Evolutionary conservation across 1,140 invertebrate species (phyloP).

Genomic region (Dinoponera quadriceps): DNA sequence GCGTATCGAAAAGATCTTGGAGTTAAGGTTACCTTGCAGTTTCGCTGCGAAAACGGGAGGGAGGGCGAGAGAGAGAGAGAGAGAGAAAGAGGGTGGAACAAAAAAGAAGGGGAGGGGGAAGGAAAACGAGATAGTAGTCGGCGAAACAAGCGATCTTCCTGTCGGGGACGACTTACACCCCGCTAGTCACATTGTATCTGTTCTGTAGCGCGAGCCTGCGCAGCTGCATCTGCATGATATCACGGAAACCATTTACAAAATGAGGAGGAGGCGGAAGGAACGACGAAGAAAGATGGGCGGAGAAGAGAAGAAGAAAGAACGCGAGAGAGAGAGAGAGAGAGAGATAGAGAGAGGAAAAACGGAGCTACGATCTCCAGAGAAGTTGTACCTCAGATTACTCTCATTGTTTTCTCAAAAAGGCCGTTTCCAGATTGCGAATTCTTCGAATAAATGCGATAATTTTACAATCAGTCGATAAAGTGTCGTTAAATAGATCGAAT

Average conservation of each 20-base stretch:
- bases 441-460: not conserved
- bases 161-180: constrained; percentile 71
- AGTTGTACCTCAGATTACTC: constrained; percentile 17
- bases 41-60: not conserved
- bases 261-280: constrained; percentile 62
- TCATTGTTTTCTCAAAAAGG: constrained; percentile 1
- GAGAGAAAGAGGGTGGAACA: constrained; percentile 12
- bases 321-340: not conserved
- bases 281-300: not conserved
- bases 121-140: constrained; percentile 45
- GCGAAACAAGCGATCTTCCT: constrained; percentile 67
- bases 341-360: not conserved
- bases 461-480: not conserved
- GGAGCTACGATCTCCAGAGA: constrained; percentile 7
- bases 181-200: constrained; percentile 74
- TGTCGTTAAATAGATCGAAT: not conserved
- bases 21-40: constrained; percentile 28
- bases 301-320: constrained; percentile 36
- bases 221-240: constrained; percentile 60
- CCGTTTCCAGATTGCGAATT: not conserved
- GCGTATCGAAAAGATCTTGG: constrained; percentile 33
- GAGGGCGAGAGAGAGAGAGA: not conserved
- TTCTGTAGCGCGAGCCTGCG: constrained; percentile 57
- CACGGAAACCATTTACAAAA: constrained; percentile 72
- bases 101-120: constrained; percentile 13